Evolutionary conservation across 1,140 invertebrate genomes (phyloP).

Genomic region (Uloborus diversus): DNA sequence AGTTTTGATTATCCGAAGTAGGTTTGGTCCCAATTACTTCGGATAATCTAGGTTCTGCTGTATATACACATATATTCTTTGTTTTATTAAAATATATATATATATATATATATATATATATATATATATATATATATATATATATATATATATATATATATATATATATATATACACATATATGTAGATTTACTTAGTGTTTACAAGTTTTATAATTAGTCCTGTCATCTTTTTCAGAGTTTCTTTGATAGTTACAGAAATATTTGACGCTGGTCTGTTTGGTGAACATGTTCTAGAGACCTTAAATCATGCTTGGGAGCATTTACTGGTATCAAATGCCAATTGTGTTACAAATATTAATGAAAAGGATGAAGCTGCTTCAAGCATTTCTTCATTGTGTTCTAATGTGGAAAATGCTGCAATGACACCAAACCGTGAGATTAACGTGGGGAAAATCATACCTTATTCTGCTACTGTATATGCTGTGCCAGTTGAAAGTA

Average conservation of each 20-base stretch:
- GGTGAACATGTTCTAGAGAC: slow-evolving; percentile 77
- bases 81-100: no score
- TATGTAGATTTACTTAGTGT: no score
- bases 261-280: slow-evolving; percentile 80
- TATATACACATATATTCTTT: no score
- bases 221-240: slow-evolving; percentile 65
- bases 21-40: no score
- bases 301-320: slow-evolving; percentile 74
- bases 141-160: no score
- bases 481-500: slow-evolving; percentile 71
- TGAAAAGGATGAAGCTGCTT: background rate
- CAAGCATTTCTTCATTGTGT: background rate
- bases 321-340: slow-evolving; percentile 66
- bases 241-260: slow-evolving; percentile 77
- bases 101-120: no score
- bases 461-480: slow-evolving; percentile 74
- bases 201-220: background rate
- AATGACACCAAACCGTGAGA: background rate
- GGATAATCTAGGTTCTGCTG: no score
- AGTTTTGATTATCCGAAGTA: no score
- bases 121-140: no score
- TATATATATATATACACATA: no score
- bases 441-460: slow-evolving; percentile 68
- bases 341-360: background rate
- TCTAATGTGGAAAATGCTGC: background rate